Evolutionary conservation across 2,888 invertebrate genomes (phyloP).

Genomic region (Pandemis cinnamomeana): DNA sequence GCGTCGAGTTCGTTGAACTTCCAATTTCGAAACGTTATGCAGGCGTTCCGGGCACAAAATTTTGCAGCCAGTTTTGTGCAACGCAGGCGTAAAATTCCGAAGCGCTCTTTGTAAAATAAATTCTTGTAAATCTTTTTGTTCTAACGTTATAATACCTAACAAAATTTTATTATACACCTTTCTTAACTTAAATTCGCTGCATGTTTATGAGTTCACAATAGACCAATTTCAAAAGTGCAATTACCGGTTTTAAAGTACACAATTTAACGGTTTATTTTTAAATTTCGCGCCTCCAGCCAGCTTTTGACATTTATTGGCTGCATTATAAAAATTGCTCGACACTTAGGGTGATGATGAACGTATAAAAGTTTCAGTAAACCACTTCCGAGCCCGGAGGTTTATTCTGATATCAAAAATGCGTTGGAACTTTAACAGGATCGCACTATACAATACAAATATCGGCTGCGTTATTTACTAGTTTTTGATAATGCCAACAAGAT

Average conservation of each 20-base stretch:
- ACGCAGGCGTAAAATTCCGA: constrained; percentile 16
- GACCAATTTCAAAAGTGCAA: not conserved
- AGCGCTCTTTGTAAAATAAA: not conserved
- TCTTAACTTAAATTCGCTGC: not conserved
- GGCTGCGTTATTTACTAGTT: no score
- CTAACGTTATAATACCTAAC: not conserved
- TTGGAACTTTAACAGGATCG: constrained; percentile 14
- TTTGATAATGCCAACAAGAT: no score
- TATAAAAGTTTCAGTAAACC: constrained; percentile 19
- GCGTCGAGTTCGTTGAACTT: constrained; percentile 70
- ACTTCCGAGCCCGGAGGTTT: not conserved
- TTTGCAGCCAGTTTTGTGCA: constrained; percentile 22
- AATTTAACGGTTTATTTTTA: constrained; percentile 17
- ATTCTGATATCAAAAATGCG: constrained; percentile 2
- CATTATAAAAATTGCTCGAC: constrained; percentile 40
- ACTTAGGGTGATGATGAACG: constrained; percentile 28
- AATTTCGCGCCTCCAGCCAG: constrained; percentile 8
- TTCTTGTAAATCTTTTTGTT: not conserved
- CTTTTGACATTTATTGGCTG: constrained; percentile 21
- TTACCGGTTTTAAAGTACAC: not conserved
- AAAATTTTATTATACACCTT: not conserved
- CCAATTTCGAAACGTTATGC: constrained; percentile 64
- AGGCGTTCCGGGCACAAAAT: constrained; percentile 45
- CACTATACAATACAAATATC: no score
- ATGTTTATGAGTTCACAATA: not conserved